These are phyloP conservation scores for Empis livida DNA, from an alignment of 2,888 invertebrate genomes.

Conservation along the genomic window DNA sequence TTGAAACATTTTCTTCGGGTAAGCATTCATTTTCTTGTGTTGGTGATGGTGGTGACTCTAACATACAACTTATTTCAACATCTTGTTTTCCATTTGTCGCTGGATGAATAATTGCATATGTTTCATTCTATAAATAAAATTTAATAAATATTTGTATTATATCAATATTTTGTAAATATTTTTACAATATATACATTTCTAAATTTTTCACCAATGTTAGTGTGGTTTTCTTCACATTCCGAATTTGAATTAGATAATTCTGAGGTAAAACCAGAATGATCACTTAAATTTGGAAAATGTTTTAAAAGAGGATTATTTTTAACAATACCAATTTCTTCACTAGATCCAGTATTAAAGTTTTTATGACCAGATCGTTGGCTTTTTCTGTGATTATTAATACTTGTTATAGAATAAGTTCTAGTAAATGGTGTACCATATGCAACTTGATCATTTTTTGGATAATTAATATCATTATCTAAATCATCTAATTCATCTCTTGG, in stretches of 20 bases:
- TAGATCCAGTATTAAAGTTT: constrained; percentile 32
- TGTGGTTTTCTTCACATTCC: constrained; percentile 42
- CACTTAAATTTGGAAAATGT: constrained; percentile 45
- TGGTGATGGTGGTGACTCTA: constrained; percentile 24
- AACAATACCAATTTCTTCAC: constrained; percentile 54
- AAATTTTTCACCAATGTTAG: constrained; percentile 17
- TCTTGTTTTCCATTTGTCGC: constrained; percentile 12
- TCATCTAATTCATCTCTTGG: constrained; percentile 28
- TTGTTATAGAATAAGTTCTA: constrained; percentile 28
- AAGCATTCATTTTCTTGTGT: constrained; percentile 48
- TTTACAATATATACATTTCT: constrained; percentile 35
- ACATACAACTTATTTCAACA: constrained; percentile 14
- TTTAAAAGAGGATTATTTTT: constrained; percentile 66
- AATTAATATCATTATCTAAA: constrained; percentile 36
- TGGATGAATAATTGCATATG: constrained; percentile 57
- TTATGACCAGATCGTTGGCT: constrained; percentile 24
- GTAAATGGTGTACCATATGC: constrained; percentile 33
- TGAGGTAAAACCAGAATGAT: constrained; percentile 38
- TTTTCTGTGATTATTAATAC: constrained; percentile 21
- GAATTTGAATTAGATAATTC: constrained; percentile 51
- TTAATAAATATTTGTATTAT: not conserved
- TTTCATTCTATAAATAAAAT: constrained; percentile 38
- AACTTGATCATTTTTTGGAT: constrained; percentile 36
- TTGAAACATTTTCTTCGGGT: constrained; percentile 75
- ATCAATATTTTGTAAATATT: too few species aligned